A percentile compares a stretch with the other conserved stretches of the same genome.
These are phyloP conservation scores for Petrocephalus schoutedeni DNA, from an alignment of 2,797 vertebrate genomes.

Conservation along the genomic window DNA sequence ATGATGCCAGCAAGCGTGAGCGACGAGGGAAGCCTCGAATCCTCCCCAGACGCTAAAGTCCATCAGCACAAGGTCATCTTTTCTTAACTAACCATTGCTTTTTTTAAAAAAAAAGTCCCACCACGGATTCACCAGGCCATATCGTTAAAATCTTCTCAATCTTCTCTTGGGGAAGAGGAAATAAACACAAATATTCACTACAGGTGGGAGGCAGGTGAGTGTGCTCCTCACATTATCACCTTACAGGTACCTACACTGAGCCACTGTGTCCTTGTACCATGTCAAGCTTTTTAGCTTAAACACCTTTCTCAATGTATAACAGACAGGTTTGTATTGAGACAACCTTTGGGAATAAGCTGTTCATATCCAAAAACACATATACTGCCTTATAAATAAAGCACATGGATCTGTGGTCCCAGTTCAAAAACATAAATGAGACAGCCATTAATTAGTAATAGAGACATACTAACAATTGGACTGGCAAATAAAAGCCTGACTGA, in stretches of 20 bases:
- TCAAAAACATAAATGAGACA: not conserved
- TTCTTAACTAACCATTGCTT: not conserved
- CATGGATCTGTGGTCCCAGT: not conserved
- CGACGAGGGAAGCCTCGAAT: not conserved
- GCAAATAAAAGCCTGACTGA: not conserved
- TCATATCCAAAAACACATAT: not conserved
- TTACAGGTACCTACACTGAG: not conserved
- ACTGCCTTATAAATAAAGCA: not conserved
- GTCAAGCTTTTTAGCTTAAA: not conserved
- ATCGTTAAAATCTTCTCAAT: not conserved
- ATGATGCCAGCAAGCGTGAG: not conserved
- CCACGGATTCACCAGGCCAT: not conserved
- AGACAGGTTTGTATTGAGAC: not conserved
- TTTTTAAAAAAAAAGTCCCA: not conserved
- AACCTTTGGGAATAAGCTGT: not conserved
- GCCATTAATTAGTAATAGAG: not conserved
- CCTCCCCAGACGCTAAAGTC: not conserved
- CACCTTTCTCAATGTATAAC: not conserved
- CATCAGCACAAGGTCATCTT: not conserved
- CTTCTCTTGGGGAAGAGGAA: not conserved
- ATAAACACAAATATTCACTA: not conserved
- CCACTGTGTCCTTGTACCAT: not conserved
- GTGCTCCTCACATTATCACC: not conserved
- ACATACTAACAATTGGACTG: not conserved
- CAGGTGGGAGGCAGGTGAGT: not conserved